Evolutionary conservation across 2,113 vertebrate species (phyloP).

Genomic region (Eolophus roseicapilla): DNA sequence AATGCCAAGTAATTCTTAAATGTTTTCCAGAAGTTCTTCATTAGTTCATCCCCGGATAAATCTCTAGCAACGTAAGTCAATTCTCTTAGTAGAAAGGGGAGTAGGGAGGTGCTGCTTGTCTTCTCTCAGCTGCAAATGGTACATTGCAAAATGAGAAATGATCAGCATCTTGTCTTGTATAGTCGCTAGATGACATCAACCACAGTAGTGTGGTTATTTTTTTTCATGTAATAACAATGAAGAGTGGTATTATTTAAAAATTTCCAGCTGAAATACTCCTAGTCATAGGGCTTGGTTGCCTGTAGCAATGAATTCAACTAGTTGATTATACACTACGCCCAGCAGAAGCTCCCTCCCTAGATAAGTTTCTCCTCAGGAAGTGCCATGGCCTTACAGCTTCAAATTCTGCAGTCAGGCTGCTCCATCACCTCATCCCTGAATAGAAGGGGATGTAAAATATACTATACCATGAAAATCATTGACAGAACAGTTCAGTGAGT

Average conservation of each 20-base stretch:
- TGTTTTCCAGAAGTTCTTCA: neutral
- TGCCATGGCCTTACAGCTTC: neutral
- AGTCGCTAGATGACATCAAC: neutral
- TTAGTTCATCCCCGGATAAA: neutral
- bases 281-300: neutral
- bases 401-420: neutral
- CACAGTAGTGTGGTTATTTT: neutral
- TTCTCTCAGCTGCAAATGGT: neutral
- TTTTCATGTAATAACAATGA: neutral
- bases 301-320: neutral
- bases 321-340: neutral
- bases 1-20: neutral
- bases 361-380: neutral
- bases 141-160: neutral
- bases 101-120: neutral
- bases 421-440: neutral
- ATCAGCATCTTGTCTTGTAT: neutral
- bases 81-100: neutral
- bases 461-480: neutral
- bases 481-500: neutral
- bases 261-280: neutral
- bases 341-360: neutral
- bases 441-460: neutral
- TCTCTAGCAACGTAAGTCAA: neutral
- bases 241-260: neutral